phyloP scores from a whole-genome alignment of 2,113 vertebrate species.

The Gasterosteus nipponicus region DNA sequence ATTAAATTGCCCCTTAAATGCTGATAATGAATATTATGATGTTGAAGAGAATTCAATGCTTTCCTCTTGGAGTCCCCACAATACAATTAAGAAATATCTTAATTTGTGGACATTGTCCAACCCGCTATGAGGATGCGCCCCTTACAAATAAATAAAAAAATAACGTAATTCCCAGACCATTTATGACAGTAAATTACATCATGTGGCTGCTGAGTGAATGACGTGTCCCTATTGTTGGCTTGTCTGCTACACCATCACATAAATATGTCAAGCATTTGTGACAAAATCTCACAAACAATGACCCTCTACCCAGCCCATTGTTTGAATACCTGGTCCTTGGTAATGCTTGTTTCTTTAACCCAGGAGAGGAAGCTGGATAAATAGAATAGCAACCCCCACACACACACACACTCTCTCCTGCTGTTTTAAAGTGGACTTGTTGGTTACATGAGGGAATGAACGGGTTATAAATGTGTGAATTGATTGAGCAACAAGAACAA shows the following conservation, averaged over 20 bases:
- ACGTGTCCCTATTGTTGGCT: conserved; percentile 36
- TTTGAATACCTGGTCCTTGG: conserved; percentile 43
- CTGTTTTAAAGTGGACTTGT: conserved; percentile 5
- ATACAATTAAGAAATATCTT: not conserved
- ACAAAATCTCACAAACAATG: conserved; percentile 58
- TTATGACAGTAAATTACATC: conserved; percentile 31
- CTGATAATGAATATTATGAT: not conserved
- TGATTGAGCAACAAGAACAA: conserved; percentile 23
- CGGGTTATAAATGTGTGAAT: not conserved
- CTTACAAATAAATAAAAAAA: not conserved
- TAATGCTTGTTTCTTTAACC: conserved; percentile 33
- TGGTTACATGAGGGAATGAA: not conserved
- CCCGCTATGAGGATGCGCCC: not conserved
- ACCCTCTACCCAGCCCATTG: conserved; percentile 62
- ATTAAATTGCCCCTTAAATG: not conserved
- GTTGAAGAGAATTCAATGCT: not conserved
- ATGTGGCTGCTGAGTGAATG: conserved; percentile 24
- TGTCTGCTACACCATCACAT: conserved; percentile 50
- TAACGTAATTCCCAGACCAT: not conserved
- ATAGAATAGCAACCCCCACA: conserved; percentile 15
- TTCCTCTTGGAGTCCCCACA: not conserved
- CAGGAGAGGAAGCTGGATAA: conserved; percentile 46
- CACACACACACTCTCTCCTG: not conserved
- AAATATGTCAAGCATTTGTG: conserved; percentile 66
- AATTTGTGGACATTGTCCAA: not conserved